Percentiles rank a stretch among this genome's conserved stretches.
Evolutionary conservation across 2,888 invertebrate species (phyloP).

Genomic region (Microdon myrmicae): DNA sequence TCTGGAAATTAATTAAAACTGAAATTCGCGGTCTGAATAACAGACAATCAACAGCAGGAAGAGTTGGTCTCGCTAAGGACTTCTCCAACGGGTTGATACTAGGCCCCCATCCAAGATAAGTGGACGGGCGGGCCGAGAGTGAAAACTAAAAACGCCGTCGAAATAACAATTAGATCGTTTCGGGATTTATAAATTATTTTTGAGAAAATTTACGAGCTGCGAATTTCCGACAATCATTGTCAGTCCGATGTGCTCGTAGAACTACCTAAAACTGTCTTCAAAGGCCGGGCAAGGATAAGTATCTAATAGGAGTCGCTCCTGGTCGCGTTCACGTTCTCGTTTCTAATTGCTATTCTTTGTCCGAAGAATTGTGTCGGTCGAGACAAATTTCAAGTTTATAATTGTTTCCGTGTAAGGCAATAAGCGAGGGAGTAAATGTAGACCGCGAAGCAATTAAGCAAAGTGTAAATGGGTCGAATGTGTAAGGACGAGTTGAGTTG

Average conservation of each 20-base stretch:
- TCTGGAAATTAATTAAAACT: constrained; percentile 48
- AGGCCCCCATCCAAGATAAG: constrained; percentile 9
- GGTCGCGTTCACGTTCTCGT: constrained; percentile 43
- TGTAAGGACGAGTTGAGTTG: constrained; percentile 10
- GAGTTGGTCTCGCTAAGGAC: constrained; percentile 32
- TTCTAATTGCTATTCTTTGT: constrained; percentile 50
- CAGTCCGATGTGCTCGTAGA: too few relatives aligned
- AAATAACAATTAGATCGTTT: constrained; percentile 44
- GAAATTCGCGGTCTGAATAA: constrained; percentile 35
- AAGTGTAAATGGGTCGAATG: constrained; percentile 19
- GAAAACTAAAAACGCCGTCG: constrained; percentile 25
- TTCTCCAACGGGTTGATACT: constrained; percentile 25
- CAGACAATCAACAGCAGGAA: constrained; percentile 38
- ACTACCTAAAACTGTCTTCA: not conserved
- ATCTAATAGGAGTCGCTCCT: constrained; percentile 34
- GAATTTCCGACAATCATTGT: constrained; percentile 17
- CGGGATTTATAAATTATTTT: constrained; percentile 35
- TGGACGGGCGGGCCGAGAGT: constrained; percentile 2
- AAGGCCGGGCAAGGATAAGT: not conserved
- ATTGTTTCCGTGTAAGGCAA: constrained; percentile 28
- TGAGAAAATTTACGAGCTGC: constrained; percentile 32
- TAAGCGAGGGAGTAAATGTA: constrained; percentile 9
- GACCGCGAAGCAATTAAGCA: constrained; percentile 32
- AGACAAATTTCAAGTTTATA: constrained; percentile 48
- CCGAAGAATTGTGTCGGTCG: constrained; percentile 36